Evolutionary conservation across 2,888 invertebrate species (phyloP).

Genomic region (Cheilosia pagana): DNA sequence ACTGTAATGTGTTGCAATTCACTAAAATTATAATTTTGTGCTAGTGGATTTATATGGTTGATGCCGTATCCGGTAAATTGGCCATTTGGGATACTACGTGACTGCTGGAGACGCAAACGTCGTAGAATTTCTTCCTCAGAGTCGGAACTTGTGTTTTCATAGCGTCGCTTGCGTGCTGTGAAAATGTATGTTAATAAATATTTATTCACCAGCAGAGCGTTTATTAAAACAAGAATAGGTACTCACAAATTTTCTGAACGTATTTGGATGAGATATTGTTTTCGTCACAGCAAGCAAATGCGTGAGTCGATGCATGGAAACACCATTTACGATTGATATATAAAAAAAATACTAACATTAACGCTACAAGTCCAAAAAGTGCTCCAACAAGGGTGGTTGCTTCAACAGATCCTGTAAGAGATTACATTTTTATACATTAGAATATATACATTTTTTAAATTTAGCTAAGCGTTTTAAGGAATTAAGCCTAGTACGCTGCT

Average conservation of each 20-base stretch:
- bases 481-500: too few species aligned
- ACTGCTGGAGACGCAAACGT: constrained; percentile 84
- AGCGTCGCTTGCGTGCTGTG: constrained; percentile 81
- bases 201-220: background rate
- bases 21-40: constrained; percentile 81
- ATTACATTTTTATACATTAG: background rate
- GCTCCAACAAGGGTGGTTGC: constrained; percentile 95
- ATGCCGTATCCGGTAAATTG: constrained; percentile 81
- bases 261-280: constrained; percentile 82
- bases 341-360: constrained; percentile 92
- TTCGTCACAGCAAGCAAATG: constrained; percentile 87
- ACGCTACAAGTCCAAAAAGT: constrained; percentile 91
- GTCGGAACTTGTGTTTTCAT: constrained; percentile 87
- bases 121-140: constrained; percentile 89
- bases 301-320: constrained; percentile 85
- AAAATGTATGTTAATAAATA: background rate
- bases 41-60: constrained; percentile 80
- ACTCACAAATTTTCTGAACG: constrained; percentile 83
- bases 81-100: constrained; percentile 81
- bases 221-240: constrained; percentile 1
- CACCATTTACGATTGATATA: constrained; percentile 93
- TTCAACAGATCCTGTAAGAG: constrained; percentile 86
- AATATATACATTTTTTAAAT: too few species aligned
- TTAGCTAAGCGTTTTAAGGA: too few species aligned
- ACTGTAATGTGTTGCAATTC: constrained; percentile 83